Evolutionary conservation across 2,888 invertebrate species (phyloP), one percentile per base, ranked within the genome.

Genomic region (Melangyna quadrimaculata): DNA sequence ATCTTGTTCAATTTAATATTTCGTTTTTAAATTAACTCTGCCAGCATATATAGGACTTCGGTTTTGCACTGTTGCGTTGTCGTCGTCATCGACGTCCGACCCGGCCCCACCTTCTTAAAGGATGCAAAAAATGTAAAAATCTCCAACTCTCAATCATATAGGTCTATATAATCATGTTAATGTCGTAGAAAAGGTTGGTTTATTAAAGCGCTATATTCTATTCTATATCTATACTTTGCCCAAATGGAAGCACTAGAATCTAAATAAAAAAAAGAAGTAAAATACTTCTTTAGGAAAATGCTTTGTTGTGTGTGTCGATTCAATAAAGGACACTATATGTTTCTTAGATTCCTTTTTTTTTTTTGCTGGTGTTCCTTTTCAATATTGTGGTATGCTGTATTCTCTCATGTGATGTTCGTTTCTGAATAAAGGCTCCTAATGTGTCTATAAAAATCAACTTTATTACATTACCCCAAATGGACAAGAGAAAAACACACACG

Each of bases 371-470:
- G 10, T 40, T 37, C 10, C 35, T 59, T 17, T 37, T 59, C 22
- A 22, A 59, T 59, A 59, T 59, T 59, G 7, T 59, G 59, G 29
- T 55, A 10, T 35, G 57, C 19, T 48, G 6, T 32, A 32, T 35
- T 37, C 27, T n/a, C n/a, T n/a, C n/a, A n/a, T n/a, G n/a, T 27
- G 19, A 51, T 67, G 67, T 61, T 14, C 22, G 35, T 65, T 75
- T 69, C 29, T 53, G 69, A 77, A 80, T 84, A 84, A 84, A 74
- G 83, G 43, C 22, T 53, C 82, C 75, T 78, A 81, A 86, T 86
- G 81, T 86, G 77, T 81, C 81, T 73, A 86, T 86, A 86, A 86
- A 84, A 86, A 73, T 86, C 77, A 73, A 78, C 72, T 86, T 86
- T 80, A 86, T 86, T 86, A 86, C 65, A 86, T 86, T 86, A 81